phyloP scores from a whole-genome alignment of 2,797 vertebrate species.

The Epinephelus awoara region DNA sequence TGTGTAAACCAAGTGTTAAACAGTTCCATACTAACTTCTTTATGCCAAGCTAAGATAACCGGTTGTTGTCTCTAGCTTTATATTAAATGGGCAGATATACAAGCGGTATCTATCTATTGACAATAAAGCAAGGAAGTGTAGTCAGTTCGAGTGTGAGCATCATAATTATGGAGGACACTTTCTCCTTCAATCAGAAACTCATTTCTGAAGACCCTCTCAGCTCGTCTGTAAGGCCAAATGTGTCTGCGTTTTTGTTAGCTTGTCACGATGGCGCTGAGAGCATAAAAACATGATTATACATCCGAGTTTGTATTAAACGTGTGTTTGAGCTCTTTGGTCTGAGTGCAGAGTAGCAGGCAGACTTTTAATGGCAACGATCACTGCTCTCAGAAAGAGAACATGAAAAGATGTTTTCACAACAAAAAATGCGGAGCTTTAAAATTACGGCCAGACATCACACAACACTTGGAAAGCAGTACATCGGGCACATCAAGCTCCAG shows the following conservation, averaged over 20 bases:
- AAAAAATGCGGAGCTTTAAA: not conserved
- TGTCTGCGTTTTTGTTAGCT: constrained; percentile 13
- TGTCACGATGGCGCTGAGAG: not conserved
- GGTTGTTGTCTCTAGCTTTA: too few species aligned
- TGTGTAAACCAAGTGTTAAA: too few species aligned
- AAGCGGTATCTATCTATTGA: too few species aligned
- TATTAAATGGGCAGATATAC: too few species aligned
- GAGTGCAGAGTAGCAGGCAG: not conserved
- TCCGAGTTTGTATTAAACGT: constrained; percentile 4
- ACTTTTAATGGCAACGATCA: not conserved
- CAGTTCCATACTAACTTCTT: too few species aligned
- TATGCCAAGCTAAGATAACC: too few species aligned
- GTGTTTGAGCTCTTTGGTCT: not conserved
- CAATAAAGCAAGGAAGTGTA: too few species aligned
- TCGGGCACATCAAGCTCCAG: not conserved
- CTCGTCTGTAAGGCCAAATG: not conserved
- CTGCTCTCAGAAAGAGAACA: not conserved
- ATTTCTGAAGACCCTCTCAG: constrained; percentile 5
- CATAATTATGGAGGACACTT: not conserved
- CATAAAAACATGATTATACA: constrained; percentile 25
- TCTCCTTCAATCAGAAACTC: not conserved
- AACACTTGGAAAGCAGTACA: not conserved
- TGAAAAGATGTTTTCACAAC: constrained; percentile 28
- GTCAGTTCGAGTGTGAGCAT: not conserved
- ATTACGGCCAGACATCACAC: not conserved